phyloP scores from a whole-genome alignment of 2,888 invertebrate species.

The Agrotis exclamationis region DNA sequence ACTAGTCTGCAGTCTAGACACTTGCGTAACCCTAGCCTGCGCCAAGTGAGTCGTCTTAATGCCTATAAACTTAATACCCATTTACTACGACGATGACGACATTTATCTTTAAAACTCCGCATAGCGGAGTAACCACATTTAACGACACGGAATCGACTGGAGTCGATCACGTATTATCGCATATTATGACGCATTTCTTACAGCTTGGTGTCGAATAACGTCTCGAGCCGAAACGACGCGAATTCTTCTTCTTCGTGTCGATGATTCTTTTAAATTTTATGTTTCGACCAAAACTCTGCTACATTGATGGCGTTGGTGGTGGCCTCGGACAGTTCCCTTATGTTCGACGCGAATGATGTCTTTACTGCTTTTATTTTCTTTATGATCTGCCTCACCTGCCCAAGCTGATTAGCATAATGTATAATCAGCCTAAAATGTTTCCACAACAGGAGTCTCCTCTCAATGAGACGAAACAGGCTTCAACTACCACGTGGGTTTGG shows the following conservation, averaged over 20 bases:
- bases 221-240: background rate
- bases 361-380: background rate
- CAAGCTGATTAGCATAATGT: no score
- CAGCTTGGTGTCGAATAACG: background rate
- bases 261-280: no score
- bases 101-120: constrained; percentile 21
- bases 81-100: constrained; percentile 32
- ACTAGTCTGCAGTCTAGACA: constrained; percentile 45
- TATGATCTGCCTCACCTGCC: no score
- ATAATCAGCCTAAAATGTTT: no score
- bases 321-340: no score
- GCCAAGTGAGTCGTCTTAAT: constrained; percentile 41
- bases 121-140: constrained; percentile 2
- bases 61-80: constrained; percentile 42
- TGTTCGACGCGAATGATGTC: no score
- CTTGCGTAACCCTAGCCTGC: constrained; percentile 54
- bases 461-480: no score
- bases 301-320: no score
- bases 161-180: background rate
- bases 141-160: background rate
- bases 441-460: no score
- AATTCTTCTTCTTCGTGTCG: no score
- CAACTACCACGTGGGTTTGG: no score
- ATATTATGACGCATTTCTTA: background rate
- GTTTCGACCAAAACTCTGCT: no score